Evolutionary conservation across 2,113 vertebrate genomes (phyloP).

Genomic region (Cichladusa arquata): DNA sequence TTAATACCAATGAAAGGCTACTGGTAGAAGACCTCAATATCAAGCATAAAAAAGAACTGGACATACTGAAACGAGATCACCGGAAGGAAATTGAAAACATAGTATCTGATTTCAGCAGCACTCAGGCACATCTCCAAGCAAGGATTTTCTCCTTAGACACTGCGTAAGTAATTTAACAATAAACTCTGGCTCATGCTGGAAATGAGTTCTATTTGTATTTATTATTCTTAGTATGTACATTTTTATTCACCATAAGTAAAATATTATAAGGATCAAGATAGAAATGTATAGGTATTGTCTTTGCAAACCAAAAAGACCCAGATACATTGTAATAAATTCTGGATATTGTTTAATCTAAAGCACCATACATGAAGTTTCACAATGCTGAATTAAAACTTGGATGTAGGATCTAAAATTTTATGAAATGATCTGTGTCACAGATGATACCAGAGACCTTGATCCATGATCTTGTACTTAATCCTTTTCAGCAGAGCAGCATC

Average conservation of each 20-base stretch:
- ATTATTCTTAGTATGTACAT: not conserved
- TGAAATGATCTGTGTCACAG: not conserved
- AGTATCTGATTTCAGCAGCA: conserved; percentile 83
- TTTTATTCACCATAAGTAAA: not conserved
- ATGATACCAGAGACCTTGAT: not conserved
- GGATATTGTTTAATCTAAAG: not conserved
- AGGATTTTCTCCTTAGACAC: conserved; percentile 87
- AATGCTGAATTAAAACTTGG: not conserved
- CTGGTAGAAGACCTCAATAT: conserved; percentile 72
- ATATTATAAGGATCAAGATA: not conserved
- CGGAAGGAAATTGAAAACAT: conserved; percentile 80
- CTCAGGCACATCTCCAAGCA: conserved; percentile 83
- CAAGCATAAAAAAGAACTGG: conserved; percentile 75
- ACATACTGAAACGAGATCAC: conserved; percentile 79
- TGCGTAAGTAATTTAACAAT: conserved; percentile 71
- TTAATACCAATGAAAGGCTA: conserved; percentile 42
- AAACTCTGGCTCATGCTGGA: not conserved
- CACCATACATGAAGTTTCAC: not conserved
- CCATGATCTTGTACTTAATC: not conserved
- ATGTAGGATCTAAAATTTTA: not conserved
- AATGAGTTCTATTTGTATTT: not conserved
- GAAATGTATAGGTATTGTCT: not conserved
- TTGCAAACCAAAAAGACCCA: not conserved
- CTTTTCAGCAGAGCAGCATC: not conserved
- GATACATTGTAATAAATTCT: not conserved